Base-by-base conservation (phyloP, 2,113 vertebrate genomes). In the Uria lomvia region DNA sequence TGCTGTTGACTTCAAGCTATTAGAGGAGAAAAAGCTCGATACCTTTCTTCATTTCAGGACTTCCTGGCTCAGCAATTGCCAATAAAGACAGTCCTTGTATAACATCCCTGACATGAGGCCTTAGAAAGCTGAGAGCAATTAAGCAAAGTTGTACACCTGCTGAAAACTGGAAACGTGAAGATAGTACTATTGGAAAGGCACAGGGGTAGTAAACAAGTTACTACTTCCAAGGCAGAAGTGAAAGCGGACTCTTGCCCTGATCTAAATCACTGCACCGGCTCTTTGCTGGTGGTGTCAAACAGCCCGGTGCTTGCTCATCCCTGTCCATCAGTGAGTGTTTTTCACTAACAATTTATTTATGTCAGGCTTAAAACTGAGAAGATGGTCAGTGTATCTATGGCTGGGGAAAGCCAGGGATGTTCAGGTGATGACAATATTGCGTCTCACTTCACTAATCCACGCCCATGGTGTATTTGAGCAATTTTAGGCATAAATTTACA, bases 21-120 rank as follows among this genome's bases (percentile, higher is more conserved):
- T 81, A 32, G 10, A 68, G 79, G 38, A 67, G 86, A 88, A 87
- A 66, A 92, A 43, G 12, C 59, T 91, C 2, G 4, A 71, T 96
- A 95, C 95, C 94, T 97, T 96, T 91, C 53, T 86, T 80, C 29
- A 8, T 91, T 83, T 88, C n/a, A 70, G 50, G 63, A 60, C 59
- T 94, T 83, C 50, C 53, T 72, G 59, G 12, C 15, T 92, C 42
- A 82, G 42, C 40, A 88, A 12, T 50, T 80, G 38, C 50, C 58
- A 59, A 5, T 80, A 70, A 65, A 76, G 43, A 29, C 11, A 55
- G 20, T 66, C 22, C 63, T 70, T 83, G 58, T 70, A 14, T 49
- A 70, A 38, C 6, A 58, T 23, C 38, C 6, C 17, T 50, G 13
- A 40, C 62, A 12, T 24, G 43, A 50, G 38, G 20, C n/a, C 20